Base-by-base conservation (phyloP, 1,140 invertebrate genomes). In the Sycobia sp. region DNA sequence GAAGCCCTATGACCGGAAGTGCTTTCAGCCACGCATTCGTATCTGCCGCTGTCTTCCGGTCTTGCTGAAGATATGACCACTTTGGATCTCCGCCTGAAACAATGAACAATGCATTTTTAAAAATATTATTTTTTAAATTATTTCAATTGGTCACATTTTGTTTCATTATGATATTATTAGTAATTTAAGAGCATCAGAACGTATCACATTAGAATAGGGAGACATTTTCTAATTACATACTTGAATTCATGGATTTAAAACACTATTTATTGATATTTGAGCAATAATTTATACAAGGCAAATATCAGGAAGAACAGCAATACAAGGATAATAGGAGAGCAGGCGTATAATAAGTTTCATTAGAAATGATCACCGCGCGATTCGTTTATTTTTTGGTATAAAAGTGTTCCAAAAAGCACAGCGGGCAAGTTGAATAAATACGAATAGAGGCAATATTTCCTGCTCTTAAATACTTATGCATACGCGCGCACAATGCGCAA, bases 21-120 rank as follows among this genome's bases (percentile, higher is more conserved):
- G 81, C 75, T 83, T 75, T 77, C 75, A 55, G 89, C 89, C 70
- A 89, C 83, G 80, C 90, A 91, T 79, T 91, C 89, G 81, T 91
- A 91, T 72, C 79, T 83, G 69, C 89, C 90, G 58, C 85, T 85
- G 82, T 91, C 89, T 76, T 88, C 85, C 64, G 82, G 82, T 71
- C 84, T 84, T 67, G 88, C 88, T 68, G 86, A 86, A 66, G 85
- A 85, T 81, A 91, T 90, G 70, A 90, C 87, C 78, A 91, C 84
- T 81, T 88, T 87, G 81, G 90, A 90, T 84, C 88, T 86, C 84
- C 88, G 87, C 82, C 90, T 91, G 80, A 55, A 83, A 69, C 11
- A 23, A 64, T 38, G n/a, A 66, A 55, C 29, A 61, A 50, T 8
- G 14, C 7, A 16, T 8, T 18, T 8, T 43, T 56, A 8, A 36